Conservation (phyloP, 2,113 vertebrate species). For the Ictidomys tridecemlineatus region DNA sequence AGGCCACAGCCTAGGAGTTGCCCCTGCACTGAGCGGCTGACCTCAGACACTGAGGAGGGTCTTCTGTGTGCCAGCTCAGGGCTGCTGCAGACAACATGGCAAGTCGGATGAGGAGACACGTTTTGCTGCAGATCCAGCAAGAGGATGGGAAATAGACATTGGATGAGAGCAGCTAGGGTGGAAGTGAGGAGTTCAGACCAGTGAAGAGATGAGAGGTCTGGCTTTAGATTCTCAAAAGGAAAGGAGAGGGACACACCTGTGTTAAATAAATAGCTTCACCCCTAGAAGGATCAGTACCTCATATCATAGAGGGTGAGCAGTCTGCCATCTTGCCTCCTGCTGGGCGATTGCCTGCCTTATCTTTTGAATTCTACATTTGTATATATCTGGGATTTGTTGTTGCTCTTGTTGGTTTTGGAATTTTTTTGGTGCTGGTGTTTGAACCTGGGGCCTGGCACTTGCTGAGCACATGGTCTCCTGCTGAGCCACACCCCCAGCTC, state of each 20-base stretch:
- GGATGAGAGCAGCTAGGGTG: neutral
- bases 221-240: neutral
- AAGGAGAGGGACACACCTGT: neutral
- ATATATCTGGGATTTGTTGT: neutral
- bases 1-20: neutral
- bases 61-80: neutral
- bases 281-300: neutral
- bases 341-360: neutral
- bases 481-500: neutral
- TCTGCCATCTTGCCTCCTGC: neutral
- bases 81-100: neutral
- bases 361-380: neutral
- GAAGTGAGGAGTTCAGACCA: neutral
- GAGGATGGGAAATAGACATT: neutral
- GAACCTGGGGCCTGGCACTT: neutral
- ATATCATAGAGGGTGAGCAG: neutral
- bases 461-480: neutral
- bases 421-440: neutral
- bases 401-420: neutral
- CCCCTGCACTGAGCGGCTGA: neutral
- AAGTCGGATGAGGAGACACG: neutral
- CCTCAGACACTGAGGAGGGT: no score
- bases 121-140: neutral
- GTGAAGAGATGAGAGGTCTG: neutral
- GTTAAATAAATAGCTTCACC: neutral